Percentiles rank a stretch among this genome's conserved stretches.
Evolutionary conservation across 1,140 invertebrate species (phyloP).

Genomic region (Drosophila nasuta): DNA sequence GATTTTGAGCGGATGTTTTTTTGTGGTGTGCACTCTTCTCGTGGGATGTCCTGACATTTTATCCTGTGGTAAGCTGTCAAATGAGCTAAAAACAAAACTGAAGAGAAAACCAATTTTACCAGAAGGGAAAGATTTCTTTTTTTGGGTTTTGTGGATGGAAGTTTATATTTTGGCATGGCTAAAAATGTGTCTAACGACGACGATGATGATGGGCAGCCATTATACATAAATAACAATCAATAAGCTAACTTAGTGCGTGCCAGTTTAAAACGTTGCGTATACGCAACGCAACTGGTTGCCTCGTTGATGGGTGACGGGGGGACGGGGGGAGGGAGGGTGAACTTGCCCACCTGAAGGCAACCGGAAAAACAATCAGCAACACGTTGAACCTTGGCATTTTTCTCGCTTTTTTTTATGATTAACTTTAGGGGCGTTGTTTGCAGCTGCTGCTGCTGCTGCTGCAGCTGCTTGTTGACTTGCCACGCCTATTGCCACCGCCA

Average conservation of each 20-base stretch:
- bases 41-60: not conserved
- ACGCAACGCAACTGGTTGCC: conserved; percentile 66
- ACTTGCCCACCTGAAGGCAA: not conserved
- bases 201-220: conserved; percentile 5
- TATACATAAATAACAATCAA: conserved; percentile 29
- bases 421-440: conserved; percentile 49
- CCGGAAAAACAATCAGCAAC: conserved; percentile 70
- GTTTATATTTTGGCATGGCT: not conserved
- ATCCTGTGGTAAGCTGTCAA: conserved; percentile 29
- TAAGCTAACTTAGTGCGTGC: conserved; percentile 3
- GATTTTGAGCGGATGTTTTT: not conserved
- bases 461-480: conserved; percentile 43
- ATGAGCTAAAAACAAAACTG: conserved; percentile 5
- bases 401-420: conserved; percentile 50
- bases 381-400: conserved; percentile 73
- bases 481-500: not conserved
- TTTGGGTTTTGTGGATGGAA: not conserved
- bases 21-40: not conserved
- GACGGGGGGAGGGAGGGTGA: not conserved
- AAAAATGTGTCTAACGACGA: not conserved
- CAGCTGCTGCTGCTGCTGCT: conserved; percentile 9
- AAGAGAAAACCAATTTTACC: not conserved
- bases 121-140: not conserved
- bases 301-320: no score
- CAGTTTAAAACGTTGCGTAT: conserved; percentile 56